Base-by-base conservation (phyloP, 2,888 invertebrate genomes). In the Alcis repandata region DNA sequence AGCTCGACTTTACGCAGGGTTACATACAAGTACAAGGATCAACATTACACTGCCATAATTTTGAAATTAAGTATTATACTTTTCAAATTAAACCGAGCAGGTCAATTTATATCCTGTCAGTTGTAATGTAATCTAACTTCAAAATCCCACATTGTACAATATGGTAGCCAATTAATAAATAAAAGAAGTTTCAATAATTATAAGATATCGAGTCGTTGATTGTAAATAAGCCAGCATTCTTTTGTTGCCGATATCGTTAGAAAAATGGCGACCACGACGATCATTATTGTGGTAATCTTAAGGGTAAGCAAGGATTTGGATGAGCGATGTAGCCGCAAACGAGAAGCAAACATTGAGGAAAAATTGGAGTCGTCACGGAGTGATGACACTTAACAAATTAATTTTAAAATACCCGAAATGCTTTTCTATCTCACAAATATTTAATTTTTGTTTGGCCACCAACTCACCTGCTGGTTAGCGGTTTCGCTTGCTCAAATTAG, bases 161-260 rank as follows among this genome's bases (percentile, higher is more conserved):
- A n/a, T n/a, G n/a, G n/a, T n/a, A n/a, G n/a, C n/a, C n/a, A n/a
- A n/a, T n/a, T n/a, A 27, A 27, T 4, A 27, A 27, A 27, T 4
- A 27, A 2, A 27, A 43, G 10, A 11, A 1, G 11, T 17, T 11
- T 10, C 13, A 22, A 22, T 22, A 11, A 2, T 33, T 19, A 8
- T 20, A 2, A 7, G 36, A n/a, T n/a, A 8, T 51, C 36, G 22
- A 40, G 22, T 53, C 53, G 53, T 40, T 22, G 10, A n/a, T 2
- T 53, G 7, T 53, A 52, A 52, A 8, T 13, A 15, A 13, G 20
- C 2, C 22, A n/a, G 11, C 15, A 3, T 40, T 9, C 67, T 63
- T 72, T 85, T 86, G 86, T 82, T 69, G 75, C 73, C 77, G 78
- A 82, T 86, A 85, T 82, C 81, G 78, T 77, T 80, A 79, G 79